Evolutionary conservation across 2,888 invertebrate species (phyloP).

Genomic region (Archips crataeganus): DNA sequence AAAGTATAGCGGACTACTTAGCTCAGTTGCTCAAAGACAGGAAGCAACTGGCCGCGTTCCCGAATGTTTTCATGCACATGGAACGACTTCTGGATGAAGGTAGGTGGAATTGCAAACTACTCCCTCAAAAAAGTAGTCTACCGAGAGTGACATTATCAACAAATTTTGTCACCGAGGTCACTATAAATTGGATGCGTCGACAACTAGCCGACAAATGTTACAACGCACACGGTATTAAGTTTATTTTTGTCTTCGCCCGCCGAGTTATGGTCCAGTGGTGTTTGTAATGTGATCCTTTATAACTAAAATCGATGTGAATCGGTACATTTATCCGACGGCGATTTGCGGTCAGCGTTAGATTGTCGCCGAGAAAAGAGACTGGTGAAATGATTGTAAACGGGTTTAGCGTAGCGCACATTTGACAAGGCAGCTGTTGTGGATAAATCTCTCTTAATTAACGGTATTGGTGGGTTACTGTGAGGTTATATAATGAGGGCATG

Average conservation of each 20-base stretch:
- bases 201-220: constrained; percentile 83
- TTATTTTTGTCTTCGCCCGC: constrained; percentile 85
- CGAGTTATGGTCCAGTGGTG: constrained; percentile 84
- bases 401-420: constrained; percentile 66
- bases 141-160: constrained; percentile 59
- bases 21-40: constrained; percentile 99
- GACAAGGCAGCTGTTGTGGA: constrained; percentile 70
- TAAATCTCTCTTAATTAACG: constrained; percentile 59
- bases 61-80: constrained; percentile 99
- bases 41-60: constrained; percentile 99
- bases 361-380: constrained; percentile 75
- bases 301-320: constrained; percentile 80
- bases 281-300: constrained; percentile 83
- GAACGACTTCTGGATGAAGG: constrained; percentile 99
- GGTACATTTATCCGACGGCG: constrained; percentile 70
- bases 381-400: constrained; percentile 79
- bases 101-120: constrained; percentile 81
- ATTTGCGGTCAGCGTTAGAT: constrained; percentile 81
- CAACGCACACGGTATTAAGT: constrained; percentile 84
- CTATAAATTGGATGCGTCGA: constrained; percentile 82
- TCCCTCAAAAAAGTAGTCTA: constrained; percentile 62
- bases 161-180: constrained; percentile 75
- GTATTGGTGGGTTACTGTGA: constrained; percentile 55
- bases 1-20: constrained; percentile 99
- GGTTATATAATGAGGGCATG: constrained; percentile 69